Evolutionary conservation across 2,797 vertebrate genomes (phyloP), one percentile per base, ranked within the genome.

Genomic region (Sebastes jordani): DNA sequence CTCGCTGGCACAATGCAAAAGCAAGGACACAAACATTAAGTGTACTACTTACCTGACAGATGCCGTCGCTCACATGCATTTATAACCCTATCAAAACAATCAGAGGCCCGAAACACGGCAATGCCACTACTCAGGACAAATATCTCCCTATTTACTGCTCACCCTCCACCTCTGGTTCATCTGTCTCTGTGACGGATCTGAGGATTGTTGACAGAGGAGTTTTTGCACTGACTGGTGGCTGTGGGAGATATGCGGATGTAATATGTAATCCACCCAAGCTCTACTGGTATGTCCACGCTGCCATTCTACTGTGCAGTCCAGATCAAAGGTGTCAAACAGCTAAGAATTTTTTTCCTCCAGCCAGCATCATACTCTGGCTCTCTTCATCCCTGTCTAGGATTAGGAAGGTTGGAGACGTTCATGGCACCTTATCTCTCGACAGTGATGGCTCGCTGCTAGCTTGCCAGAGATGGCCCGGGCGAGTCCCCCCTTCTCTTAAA

Each of bases 211-310:
- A 94, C 88, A 64, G 84, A 88, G 76, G 86, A 83, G 67, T 90
- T 93, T 91, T 80, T 87, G 54, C 76, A 72, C 85, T 77, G 75
- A 84, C 89, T 90, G 80, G 75, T 86, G 92, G 70, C 77, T 83
- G 62, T 83, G 76, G 82, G 82, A 91, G 94, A 93, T 94, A 93
- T 83, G 88, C 29, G 81, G 80, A 67, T 92, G 88, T 95, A 93
- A 95, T 95, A 71, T 92, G 87, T 95, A 94, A 95, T 95, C 95
- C 92, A 86, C 82, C 81, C 76, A 80, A 79, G 80, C 88, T 91
- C 76, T 61, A 70, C 87, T 84, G 88, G 87, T 89, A 87, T 90
- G 93, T 90, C 88, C 86, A 86, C 46, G 29, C 81, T 86, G 77
- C 80, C 71, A 62, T 87, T 83, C 82, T 72, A 66, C 84, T 71